Evolutionary conservation across 2,113 vertebrate species (phyloP), one percentile per base, ranked within the genome.

Genomic region (Megalops atlanticus): DNA sequence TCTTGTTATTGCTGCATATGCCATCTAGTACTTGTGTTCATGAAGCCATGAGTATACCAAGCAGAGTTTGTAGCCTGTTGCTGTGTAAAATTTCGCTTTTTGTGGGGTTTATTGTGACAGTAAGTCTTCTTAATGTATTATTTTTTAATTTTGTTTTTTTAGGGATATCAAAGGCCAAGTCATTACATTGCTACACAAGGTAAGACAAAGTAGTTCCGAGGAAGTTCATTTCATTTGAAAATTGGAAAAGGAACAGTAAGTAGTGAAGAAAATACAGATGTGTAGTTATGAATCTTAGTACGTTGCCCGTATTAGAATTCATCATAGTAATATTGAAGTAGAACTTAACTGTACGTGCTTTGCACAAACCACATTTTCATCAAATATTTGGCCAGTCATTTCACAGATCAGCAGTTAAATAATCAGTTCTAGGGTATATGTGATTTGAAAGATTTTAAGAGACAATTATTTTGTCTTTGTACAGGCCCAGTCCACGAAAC

Each of bases 131-230:
- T 3, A 43, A 49, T 69, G 3, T 54, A 47, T 84, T 15, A 45
- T 74, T 49, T 0, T 85, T 3, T 43, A 40, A 40, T 79, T 76
- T 79, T 40, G 89, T 38, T 86, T 16, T 16, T 95, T 84, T 92
- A 99, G 98, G 98, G 98, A 21, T 99, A 99, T 88, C 98, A 99
- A 90, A 95, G 98, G 89, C 97, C 98, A 71, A 99, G 98, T 83
- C 98, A 99, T 92, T 99, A 99, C 92, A 99, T 99, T 84, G 98
- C 98, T 76, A 99, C 98, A 58, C 98, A 99, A 94, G 98, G 98
- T 99, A 94, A 96, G 93, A 83, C 72, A 40, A 24, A 39, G 2
- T 72, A 31, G 21, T 31, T 18, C 52, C 5, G 27, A n/a, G n/a
- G n/a, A n/a, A n/a, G n/a, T n/a, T n/a, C n/a, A n/a, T n/a, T n/a